These are phyloP conservation scores for Nysson spinosus DNA, from an alignment of 2,888 invertebrate species.

Conservation along the genomic window DNA sequence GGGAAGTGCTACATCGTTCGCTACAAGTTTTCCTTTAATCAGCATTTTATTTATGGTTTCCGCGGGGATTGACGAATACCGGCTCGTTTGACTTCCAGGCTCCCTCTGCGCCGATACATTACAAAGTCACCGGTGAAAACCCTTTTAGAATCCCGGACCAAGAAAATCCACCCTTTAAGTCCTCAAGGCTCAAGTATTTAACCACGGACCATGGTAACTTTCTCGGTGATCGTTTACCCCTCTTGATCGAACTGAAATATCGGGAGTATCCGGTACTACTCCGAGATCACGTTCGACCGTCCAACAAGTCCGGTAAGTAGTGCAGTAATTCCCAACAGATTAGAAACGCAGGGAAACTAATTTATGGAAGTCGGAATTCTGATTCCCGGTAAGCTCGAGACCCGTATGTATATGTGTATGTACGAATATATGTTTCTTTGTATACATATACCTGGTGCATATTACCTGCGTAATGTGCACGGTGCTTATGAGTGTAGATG, in stretches of 20 bases:
- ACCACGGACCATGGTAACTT: conserved; percentile 41
- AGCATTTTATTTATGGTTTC: conserved; percentile 35
- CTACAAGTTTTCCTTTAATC: conserved; percentile 26
- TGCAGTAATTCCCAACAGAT: conserved; percentile 52
- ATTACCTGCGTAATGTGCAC: too few species aligned
- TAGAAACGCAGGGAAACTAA: conserved; percentile 51
- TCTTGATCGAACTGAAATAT: conserved; percentile 49
- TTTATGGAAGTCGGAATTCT: conserved; percentile 52
- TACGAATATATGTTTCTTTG: not conserved
- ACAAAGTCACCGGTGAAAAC: conserved; percentile 8
- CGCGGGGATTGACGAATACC: conserved; percentile 24
- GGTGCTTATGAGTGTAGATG: too few species aligned
- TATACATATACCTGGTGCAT: not conserved
- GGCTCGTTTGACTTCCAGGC: conserved; percentile 29
- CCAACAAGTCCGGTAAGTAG: conserved; percentile 50
- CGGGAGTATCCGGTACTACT: conserved; percentile 26
- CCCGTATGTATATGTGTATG: not conserved
- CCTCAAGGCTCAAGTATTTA: conserved; percentile 54
- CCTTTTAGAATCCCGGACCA: conserved; percentile 26
- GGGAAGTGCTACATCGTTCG: not conserved
- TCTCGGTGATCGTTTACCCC: conserved; percentile 40
- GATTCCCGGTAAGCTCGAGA: conserved; percentile 22
- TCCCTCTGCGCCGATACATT: conserved; percentile 15
- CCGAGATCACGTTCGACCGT: conserved; percentile 58
- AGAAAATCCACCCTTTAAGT: conserved; percentile 50